Evolutionary conservation across 2,113 vertebrate species (phyloP), one percentile per base, ranked within the genome.

Genomic region (Aplodontia rufa): DNA sequence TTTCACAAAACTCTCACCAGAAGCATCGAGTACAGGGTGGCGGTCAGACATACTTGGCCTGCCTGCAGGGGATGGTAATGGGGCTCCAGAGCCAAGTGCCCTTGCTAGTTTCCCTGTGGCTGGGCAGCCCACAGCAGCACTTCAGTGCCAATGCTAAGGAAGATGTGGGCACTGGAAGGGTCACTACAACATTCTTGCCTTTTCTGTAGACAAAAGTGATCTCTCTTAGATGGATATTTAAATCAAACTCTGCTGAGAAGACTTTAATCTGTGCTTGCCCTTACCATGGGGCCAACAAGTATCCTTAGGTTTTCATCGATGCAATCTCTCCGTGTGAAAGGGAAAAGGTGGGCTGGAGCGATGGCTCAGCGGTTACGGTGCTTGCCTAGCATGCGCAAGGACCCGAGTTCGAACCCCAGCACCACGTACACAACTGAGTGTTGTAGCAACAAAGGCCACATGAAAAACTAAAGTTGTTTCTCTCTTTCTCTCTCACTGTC

Each of bases 1-100:
- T 87, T 96, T 58, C 93, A 75, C 91, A 66, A 89, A 81, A 76
- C 75, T 92, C 60, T 91, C 9, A 5, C 58, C 60, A 71, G 68
- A 97, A 93, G 80, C 64, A 62, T 45, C 74, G 1, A 9, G 42
- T 28, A 49, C 17, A 66, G 42, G 35, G 20, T 47, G 30, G 87
- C 80, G 51, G 37, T 28, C 22, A 28, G 53, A 24, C 32, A 7
- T 35, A 40, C 40, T 22, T 14, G 13, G 40, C 51, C 62, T 76
- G 64, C 24, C 66, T 32, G 3, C 0, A 0, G 16, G 24, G 37
- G 64, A 49, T 4, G 10, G 4, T n/a, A 28, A 79, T 12, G 32
- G 47, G 30, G 14, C 9, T 84, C 72, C 28, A 42, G 22, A 14
- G 60, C 64, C 40, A 28, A 53, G 19, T 2, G 0, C 32, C 66